Percentiles rank a stretch among this genome's conserved stretches.
phyloP scores from a whole-genome alignment of 2,888 invertebrate genomes.

The Diplazon laetatorius region DNA sequence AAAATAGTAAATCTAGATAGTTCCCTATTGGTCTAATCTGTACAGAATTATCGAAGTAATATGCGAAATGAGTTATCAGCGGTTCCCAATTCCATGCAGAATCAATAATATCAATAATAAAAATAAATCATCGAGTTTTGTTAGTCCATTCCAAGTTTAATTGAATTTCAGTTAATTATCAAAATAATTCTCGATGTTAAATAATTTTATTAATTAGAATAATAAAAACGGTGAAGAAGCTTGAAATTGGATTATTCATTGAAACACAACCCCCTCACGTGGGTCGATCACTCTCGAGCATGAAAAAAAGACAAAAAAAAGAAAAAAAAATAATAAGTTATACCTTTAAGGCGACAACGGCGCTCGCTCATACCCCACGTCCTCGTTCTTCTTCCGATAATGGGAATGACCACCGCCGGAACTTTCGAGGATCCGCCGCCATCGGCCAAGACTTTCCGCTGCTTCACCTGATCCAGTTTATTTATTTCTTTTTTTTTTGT shows the following conservation, averaged over 20 bases:
- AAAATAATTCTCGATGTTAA: neutral
- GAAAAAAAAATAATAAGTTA: conserved; percentile 60
- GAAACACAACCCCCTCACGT: conserved; percentile 20
- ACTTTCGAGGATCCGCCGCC: conserved; percentile 70
- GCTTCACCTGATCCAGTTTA: conserved; percentile 78
- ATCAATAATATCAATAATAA: no score
- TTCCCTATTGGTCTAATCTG: no score
- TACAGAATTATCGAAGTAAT: no score
- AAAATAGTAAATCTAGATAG: no score
- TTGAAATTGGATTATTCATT: conserved; percentile 28
- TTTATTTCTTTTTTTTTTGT: conserved; percentile 52
- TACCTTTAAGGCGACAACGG: conserved; percentile 77
- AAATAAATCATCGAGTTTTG: neutral
- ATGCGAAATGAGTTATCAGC: conserved; percentile 3
- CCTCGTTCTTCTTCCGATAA: conserved; percentile 72
- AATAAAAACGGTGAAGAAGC: conserved; percentile 30
- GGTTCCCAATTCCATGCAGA: no score
- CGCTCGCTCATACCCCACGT: conserved; percentile 72
- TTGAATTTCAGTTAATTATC: neutral
- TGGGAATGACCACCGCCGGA: conserved; percentile 69
- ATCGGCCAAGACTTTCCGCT: conserved; percentile 74
- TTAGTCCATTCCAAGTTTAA: conserved; percentile 3
- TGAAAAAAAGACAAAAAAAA: conserved; percentile 43
- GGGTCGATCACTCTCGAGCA: conserved; percentile 29
- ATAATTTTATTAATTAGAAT: neutral